These are phyloP conservation scores for Holacanthus passer DNA, from an alignment of 2,113 vertebrate species.

Conservation along the genomic window DNA sequence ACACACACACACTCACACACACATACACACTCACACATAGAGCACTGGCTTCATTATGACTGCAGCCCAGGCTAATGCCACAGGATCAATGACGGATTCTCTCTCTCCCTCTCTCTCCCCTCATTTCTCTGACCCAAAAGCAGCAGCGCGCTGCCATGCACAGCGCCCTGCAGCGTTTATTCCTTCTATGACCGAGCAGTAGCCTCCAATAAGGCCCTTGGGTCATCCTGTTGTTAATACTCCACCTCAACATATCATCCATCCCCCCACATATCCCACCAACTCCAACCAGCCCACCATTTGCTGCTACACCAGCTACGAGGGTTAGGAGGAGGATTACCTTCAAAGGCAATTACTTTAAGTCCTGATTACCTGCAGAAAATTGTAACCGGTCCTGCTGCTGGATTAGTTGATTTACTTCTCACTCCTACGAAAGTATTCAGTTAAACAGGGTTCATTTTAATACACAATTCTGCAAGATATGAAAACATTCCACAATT, in stretches of 20 bases:
- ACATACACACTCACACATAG: slow-evolving; percentile 32
- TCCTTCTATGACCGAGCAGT: slow-evolving; percentile 65
- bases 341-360: slow-evolving; percentile 60
- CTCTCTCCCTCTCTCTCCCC: slow-evolving; percentile 35
- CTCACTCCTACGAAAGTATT: slow-evolving; percentile 39
- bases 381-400: slow-evolving; percentile 35
- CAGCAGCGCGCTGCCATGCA: slow-evolving; percentile 56
- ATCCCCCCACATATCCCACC: slow-evolving; percentile 25
- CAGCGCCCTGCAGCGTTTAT: slow-evolving; percentile 57
- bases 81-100: slow-evolving; percentile 77
- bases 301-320: slow-evolving; percentile 41
- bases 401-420: slow-evolving; percentile 46
- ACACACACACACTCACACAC: slow-evolving; percentile 9
- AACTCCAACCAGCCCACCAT: slow-evolving; percentile 34
- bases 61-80: slow-evolving; percentile 71
- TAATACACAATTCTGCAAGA: slow-evolving; percentile 25
- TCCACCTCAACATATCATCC: slow-evolving; percentile 32
- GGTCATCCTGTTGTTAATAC: slow-evolving; percentile 59
- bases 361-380: slow-evolving; percentile 68
- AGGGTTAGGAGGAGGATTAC: slow-evolving; percentile 53
- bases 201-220: slow-evolving; percentile 61
- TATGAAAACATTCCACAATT: slow-evolving; percentile 28
- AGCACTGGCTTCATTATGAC: slow-evolving; percentile 65
- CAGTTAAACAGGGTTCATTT: slow-evolving; percentile 38
- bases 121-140: slow-evolving; percentile 72